phyloP scores from a whole-genome alignment of 1,140 invertebrate genomes.

The Vollenhovia emeryi region DNA sequence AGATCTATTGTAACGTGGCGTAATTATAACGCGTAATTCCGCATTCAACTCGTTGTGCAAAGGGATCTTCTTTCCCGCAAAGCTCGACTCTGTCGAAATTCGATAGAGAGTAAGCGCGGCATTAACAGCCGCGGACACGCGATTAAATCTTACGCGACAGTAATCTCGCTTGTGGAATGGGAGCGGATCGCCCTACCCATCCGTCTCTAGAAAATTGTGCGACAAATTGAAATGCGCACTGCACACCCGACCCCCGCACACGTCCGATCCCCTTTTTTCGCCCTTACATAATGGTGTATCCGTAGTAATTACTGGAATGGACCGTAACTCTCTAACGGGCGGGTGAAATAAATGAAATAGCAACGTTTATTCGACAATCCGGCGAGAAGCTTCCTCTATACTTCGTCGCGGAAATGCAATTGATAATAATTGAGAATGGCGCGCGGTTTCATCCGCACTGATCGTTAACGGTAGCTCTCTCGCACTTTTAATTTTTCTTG shows the following conservation, averaged over 20 bases:
- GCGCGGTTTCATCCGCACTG: conserved; percentile 29
- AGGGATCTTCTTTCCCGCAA: neutral
- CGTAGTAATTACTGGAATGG: conserved; percentile 58
- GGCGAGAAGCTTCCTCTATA: conserved; percentile 19
- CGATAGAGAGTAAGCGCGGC: conserved; percentile 46
- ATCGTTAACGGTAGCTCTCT: conserved; percentile 34
- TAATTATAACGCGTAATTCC: conserved; percentile 33
- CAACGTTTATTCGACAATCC: conserved; percentile 58
- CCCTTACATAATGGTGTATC: conserved; percentile 51
- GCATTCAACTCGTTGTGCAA: neutral
- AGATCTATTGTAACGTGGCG: neutral
- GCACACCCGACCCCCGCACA: neutral
- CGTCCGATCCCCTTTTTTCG: conserved; percentile 49
- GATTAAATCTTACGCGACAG: conserved; percentile 54
- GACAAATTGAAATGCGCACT: conserved; percentile 55
- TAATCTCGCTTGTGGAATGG: conserved; percentile 35
- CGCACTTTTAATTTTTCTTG: conserved; percentile 41
- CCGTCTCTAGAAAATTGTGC: conserved; percentile 56
- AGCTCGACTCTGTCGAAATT: conserved; percentile 38
- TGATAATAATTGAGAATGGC: conserved; percentile 53
- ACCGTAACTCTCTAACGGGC: conserved; percentile 38
- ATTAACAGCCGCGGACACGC: conserved; percentile 34
- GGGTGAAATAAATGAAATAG: conserved; percentile 56
- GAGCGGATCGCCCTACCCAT: conserved; percentile 4
- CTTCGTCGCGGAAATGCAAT: conserved; percentile 29